A percentile compares a stretch with the other conserved stretches of the same genome.
These are phyloP conservation scores for Ispidina picta DNA, from an alignment of 2,797 vertebrate species.

Conservation along the genomic window DNA sequence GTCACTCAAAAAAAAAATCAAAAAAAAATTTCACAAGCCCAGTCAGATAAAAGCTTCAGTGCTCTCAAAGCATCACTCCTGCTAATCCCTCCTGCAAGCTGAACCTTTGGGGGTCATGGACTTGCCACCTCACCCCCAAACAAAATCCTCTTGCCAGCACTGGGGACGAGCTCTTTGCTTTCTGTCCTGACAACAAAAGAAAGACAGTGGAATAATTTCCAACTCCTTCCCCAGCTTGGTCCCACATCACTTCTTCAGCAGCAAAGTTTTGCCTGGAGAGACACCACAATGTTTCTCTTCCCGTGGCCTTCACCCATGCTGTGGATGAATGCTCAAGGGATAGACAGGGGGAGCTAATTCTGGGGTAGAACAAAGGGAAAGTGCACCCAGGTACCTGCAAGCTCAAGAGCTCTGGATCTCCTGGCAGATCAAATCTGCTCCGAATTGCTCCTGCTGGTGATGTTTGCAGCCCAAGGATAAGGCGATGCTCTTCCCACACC, in stretches of 20 bases:
- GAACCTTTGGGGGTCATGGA: background rate
- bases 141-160: background rate
- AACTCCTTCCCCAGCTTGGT: background rate
- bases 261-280: background rate
- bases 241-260: background rate
- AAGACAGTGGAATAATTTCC: background rate
- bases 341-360: background rate
- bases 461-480: conserved; percentile 53
- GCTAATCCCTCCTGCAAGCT: background rate
- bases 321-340: background rate
- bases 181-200: background rate
- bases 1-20: background rate
- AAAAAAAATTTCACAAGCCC: background rate
- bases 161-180: fast-evolving
- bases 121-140: background rate
- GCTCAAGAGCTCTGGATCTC: background rate
- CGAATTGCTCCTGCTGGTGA: conserved; percentile 1
- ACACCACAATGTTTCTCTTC: fast-evolving
- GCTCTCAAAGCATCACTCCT: background rate
- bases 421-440: background rate
- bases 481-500: conserved; percentile 52
- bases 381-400: background rate
- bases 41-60: background rate
- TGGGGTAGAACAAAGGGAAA: background rate
- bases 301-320: background rate